These are phyloP conservation scores for Agrotis ipsilon DNA, from an alignment of 2,888 invertebrate genomes.

Conservation along the genomic window DNA sequence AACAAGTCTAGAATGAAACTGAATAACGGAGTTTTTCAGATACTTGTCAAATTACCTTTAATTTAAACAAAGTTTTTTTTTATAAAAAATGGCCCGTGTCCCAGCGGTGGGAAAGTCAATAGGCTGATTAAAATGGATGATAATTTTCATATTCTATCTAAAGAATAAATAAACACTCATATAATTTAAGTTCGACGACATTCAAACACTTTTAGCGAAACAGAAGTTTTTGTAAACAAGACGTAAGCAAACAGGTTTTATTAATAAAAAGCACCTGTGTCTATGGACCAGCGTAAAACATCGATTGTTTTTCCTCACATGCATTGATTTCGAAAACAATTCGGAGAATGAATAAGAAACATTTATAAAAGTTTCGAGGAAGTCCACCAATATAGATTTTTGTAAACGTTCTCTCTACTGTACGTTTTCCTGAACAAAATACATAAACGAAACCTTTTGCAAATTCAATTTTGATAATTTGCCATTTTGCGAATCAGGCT, in stretches of 20 bases:
- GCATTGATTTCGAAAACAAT: constrained; percentile 1
- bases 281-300: constrained; percentile 32
- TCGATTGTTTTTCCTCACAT: constrained; percentile 33
- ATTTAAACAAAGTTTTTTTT: too few relatives aligned
- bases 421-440: neutral
- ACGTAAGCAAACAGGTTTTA: constrained; percentile 43
- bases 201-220: constrained; percentile 12
- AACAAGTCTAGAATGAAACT: too few relatives aligned
- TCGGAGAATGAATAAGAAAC: neutral
- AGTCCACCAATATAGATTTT: too few relatives aligned
- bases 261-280: constrained; percentile 26
- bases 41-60: neutral
- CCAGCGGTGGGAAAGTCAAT: neutral
- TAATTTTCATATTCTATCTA: neutral
- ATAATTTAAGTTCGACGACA: constrained; percentile 15
- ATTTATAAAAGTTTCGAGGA: neutral
- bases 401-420: neutral
- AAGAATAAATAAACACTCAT: neutral
- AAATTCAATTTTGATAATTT: too few relatives aligned
- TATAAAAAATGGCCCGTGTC: too few relatives aligned
- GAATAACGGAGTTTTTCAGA: too few relatives aligned
- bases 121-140: neutral
- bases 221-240: constrained; percentile 46
- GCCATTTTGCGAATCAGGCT: too few relatives aligned
- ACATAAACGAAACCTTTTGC: too few relatives aligned